Evolutionary conservation across 2,113 vertebrate genomes (phyloP).

Genomic region (Nematolebias whitei): DNA sequence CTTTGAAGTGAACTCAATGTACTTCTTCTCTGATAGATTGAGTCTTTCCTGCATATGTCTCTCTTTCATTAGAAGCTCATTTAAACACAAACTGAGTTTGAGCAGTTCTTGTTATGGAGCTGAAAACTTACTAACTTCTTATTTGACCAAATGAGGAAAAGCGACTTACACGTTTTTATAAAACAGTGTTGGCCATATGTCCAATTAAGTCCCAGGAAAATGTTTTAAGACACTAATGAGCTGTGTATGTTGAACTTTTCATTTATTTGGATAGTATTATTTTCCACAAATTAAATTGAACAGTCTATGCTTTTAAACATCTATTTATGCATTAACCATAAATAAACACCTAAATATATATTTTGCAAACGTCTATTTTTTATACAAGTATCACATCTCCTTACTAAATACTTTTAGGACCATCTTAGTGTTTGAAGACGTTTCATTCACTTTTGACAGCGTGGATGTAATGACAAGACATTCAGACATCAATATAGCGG

Average conservation of each 20-base stretch:
- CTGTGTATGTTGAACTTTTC: neutral
- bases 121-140: no score
- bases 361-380: neutral
- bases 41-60: no score
- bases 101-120: no score
- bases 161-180: neutral
- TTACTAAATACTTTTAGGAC: neutral
- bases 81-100: neutral
- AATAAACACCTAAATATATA: neutral
- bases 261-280: no score
- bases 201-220: neutral
- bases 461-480: conserved; percentile 24
- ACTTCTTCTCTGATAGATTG: neutral
- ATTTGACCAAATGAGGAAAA: neutral
- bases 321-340: neutral
- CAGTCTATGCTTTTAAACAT: neutral
- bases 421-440: neutral
- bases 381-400: neutral
- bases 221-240: neutral
- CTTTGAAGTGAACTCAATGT: neutral
- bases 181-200: neutral
- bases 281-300: neutral
- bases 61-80: neutral
- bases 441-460: conserved; percentile 29
- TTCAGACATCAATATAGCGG: conserved; percentile 20